Percentiles rank a stretch among this genome's conserved stretches.
Evolutionary conservation across 2,797 vertebrate genomes (phyloP).

Genomic region (Calcarius lapponicus): DNA sequence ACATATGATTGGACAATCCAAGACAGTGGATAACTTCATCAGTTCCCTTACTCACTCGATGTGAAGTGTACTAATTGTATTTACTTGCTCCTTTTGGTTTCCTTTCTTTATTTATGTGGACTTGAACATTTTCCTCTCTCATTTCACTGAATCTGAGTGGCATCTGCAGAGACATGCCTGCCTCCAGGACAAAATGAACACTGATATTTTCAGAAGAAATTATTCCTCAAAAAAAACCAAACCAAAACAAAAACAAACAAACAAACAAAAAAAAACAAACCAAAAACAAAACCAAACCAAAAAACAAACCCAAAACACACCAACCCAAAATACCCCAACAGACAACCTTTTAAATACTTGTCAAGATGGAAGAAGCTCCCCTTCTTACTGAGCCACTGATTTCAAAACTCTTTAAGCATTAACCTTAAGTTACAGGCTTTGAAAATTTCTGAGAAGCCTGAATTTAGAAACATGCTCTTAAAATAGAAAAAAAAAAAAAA

Average conservation of each 20-base stretch:
- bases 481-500: not conserved
- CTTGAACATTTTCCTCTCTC: not conserved
- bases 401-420: not conserved
- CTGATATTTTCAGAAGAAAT: not conserved
- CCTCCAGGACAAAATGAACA: not conserved
- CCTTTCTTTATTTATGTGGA: not conserved
- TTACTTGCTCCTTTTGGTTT: not conserved
- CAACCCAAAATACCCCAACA: not conserved
- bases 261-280: too few species aligned
- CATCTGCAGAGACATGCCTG: not conserved
- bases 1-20: not conserved
- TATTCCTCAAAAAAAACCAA: not conserved
- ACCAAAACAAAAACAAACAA: too few species aligned
- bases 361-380: not conserved
- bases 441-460: not conserved
- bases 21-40: not conserved
- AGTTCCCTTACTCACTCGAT: not conserved
- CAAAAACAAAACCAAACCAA: too few species aligned
- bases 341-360: not conserved
- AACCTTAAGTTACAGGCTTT: not conserved
- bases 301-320: not conserved
- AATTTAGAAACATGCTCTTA: not conserved
- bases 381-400: not conserved
- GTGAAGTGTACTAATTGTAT: not conserved
- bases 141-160: not conserved